These are phyloP conservation scores for Metopia argyrocephala DNA, from an alignment of 2,888 invertebrate species.

Conservation along the genomic window DNA sequence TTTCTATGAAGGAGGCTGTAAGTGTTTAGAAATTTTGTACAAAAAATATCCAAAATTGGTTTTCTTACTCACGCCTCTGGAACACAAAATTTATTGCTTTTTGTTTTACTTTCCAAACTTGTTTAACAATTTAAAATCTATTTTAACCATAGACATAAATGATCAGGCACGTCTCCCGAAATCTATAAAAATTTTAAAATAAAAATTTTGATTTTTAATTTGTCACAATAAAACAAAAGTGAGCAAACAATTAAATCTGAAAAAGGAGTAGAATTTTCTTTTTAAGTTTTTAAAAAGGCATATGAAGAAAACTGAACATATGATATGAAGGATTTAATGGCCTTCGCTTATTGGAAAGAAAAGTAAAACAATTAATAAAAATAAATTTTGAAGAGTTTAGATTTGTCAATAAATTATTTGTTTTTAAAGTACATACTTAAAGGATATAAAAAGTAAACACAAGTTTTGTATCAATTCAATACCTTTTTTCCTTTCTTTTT, in stretches of 20 bases:
- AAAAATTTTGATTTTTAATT: constrained; percentile 54
- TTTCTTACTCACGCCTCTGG: not conserved
- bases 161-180: constrained; percentile 44
- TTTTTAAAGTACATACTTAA: not conserved
- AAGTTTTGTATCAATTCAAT: not conserved
- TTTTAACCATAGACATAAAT: constrained; percentile 26
- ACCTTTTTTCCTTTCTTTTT: not conserved
- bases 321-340: not conserved
- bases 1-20: not conserved
- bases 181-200: constrained; percentile 37
- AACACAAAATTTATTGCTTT: not conserved
- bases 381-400: not conserved
- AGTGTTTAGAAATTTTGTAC: constrained; percentile 1
- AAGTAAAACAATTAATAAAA: not conserved
- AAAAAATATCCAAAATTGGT: not conserved
- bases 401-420: not conserved
- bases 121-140: constrained; percentile 33
- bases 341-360: not conserved
- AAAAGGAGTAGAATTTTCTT: not conserved
- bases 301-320: not conserved
- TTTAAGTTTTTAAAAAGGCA: not conserved
- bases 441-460: not conserved
- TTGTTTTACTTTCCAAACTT: not conserved
- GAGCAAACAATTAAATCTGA: not conserved
- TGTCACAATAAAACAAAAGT: constrained; percentile 13